Percentiles rank a stretch among this genome's conserved stretches.
Evolutionary conservation across 37 sponge, comb jelly and placozoan species (phyloP).

Genomic region (Spongia lamella): DNA sequence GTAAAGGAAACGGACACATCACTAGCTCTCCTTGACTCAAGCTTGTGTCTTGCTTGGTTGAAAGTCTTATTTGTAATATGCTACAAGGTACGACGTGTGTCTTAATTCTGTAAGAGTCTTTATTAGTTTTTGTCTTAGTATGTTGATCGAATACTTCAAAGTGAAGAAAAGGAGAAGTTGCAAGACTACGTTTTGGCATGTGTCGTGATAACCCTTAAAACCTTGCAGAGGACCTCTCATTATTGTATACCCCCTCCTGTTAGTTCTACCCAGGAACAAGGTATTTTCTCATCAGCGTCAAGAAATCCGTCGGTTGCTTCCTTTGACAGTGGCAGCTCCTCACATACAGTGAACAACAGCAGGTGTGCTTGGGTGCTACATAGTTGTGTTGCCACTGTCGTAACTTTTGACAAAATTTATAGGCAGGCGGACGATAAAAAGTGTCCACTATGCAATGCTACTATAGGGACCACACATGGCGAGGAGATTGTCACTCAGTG

Average conservation of each 20-base stretch:
- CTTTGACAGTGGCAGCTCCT: no score
- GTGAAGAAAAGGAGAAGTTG: neutral
- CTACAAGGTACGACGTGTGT: slow-evolving; percentile 50
- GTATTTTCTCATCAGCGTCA: no score
- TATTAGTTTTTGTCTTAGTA: neutral
- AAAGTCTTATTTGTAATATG: slow-evolving; percentile 65
- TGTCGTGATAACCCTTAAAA: slow-evolving; percentile 33
- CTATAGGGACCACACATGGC: slow-evolving; percentile 18
- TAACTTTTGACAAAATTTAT: no score
- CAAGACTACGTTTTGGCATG: slow-evolving; percentile 23
- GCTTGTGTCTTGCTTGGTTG: slow-evolving; percentile 46
- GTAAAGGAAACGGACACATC: neutral
- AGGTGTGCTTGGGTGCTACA: no score
- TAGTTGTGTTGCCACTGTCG: no score
- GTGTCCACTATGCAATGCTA: slow-evolving; percentile 35
- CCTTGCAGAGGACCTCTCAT: slow-evolving; percentile 31
- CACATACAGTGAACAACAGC: no score
- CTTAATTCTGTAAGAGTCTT: neutral
- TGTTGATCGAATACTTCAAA: neutral
- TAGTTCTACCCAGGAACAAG: no score
- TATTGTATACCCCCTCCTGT: slow-evolving; percentile 12
- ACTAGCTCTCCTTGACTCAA: slow-evolving; percentile 21
- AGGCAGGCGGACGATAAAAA: no score
- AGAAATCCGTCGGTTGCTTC: no score
- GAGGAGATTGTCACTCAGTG: slow-evolving; percentile 53